Conservation (phyloP, 2,888 invertebrate species). For the Gisinianus flammeolus region DNA sequence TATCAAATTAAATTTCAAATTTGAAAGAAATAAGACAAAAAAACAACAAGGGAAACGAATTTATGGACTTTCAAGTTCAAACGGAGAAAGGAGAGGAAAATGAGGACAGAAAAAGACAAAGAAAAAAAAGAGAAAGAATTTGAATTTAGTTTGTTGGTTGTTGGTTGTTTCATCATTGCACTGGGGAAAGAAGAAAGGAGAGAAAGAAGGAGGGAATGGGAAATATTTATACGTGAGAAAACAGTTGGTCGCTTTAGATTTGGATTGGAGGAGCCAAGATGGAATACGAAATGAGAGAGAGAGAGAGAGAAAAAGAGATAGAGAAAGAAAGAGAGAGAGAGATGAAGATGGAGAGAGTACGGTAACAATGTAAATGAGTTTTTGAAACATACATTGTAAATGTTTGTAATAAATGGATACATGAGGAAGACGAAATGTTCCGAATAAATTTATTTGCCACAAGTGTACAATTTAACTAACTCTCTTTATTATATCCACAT, state of each 20-base stretch:
- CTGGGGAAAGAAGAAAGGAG: too few species aligned
- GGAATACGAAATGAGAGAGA: background rate
- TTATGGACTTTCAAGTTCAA: background rate
- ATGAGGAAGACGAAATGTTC: background rate
- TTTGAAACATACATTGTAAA: background rate
- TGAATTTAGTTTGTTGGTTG: background rate
- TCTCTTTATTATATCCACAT: too few species aligned
- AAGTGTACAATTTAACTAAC: slow-evolving; percentile 23
- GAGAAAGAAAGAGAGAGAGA: background rate
- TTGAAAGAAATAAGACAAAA: background rate
- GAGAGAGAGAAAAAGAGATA: background rate
- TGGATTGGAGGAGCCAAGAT: background rate
- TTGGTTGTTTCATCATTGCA: background rate
- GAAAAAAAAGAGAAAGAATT: background rate
- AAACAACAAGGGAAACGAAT: background rate
- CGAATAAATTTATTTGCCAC: slow-evolving; percentile 31
- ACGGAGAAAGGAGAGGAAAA: background rate
- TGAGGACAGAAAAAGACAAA: background rate
- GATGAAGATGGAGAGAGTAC: background rate
- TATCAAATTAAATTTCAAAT: background rate
- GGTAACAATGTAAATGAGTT: slow-evolving; percentile 17
- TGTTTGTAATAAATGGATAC: slow-evolving; percentile 18
- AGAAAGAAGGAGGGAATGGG: too few species aligned
- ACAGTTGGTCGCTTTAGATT: too few species aligned
- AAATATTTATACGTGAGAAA: background rate